phyloP scores from a whole-genome alignment of 2,797 vertebrate genomes.

The Mormyrops attenuatus region DNA sequence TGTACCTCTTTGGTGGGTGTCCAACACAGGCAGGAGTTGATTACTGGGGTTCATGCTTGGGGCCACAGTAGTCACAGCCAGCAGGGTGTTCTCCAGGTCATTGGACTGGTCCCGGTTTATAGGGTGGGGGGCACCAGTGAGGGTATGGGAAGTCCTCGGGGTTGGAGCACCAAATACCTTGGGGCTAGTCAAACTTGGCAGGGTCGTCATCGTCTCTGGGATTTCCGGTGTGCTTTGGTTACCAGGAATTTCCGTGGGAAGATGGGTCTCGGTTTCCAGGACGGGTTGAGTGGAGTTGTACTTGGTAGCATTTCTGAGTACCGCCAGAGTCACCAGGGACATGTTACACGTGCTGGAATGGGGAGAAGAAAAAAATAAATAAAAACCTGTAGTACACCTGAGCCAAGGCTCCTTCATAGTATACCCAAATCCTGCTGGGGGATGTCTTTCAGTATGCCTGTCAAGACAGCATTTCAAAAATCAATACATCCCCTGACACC shows the following conservation, averaged over 20 bases:
- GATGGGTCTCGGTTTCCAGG: slow-evolving; percentile 18
- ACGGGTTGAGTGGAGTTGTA: slow-evolving; percentile 47
- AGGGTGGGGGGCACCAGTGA: not conserved
- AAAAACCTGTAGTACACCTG: too few relatives aligned
- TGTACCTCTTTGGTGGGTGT: slow-evolving; percentile 34
- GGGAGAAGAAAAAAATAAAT: not conserved
- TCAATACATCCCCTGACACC: not conserved
- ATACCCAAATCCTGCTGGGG: not conserved
- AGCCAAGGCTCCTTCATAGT: not conserved
- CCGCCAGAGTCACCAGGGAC: slow-evolving; percentile 59
- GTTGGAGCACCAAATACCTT: not conserved
- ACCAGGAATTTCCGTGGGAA: slow-evolving; percentile 19
- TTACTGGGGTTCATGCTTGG: not conserved
- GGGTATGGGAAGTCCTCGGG: not conserved
- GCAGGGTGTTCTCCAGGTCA: slow-evolving; percentile 4
- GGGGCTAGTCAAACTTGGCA: not conserved
- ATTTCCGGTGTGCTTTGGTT: not conserved
- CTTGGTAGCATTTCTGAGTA: slow-evolving; percentile 55
- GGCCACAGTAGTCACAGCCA: not conserved
- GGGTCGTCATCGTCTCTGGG: not conserved
- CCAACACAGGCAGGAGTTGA: not conserved
- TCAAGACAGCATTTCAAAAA: not conserved
- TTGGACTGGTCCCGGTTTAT: not conserved
- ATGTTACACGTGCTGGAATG: slow-evolving; percentile 63
- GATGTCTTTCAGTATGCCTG: not conserved